phyloP scores from a whole-genome alignment of 2,888 invertebrate genomes.

The Saturnia pavonia region DNA sequence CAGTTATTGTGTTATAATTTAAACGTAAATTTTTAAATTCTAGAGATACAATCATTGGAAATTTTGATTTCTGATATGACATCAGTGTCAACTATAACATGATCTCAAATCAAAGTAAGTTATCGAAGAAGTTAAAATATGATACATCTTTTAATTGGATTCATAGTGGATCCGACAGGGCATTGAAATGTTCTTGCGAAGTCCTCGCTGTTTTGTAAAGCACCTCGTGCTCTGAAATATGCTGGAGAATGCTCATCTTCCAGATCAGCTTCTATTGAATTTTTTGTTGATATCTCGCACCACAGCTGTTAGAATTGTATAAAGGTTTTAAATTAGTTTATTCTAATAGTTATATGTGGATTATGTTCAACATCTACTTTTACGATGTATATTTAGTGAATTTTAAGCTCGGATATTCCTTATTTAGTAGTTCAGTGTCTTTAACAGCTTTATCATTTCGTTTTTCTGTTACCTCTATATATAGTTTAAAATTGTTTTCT shows the following conservation, averaged over 20 bases:
- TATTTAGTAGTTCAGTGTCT: too few relatives aligned
- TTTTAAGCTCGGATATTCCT: background rate
- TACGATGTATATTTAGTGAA: background rate
- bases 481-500: too few relatives aligned
- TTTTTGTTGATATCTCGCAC: constrained; percentile 89
- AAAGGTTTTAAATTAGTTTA: background rate
- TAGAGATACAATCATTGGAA: background rate
- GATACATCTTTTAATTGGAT: constrained; percentile 75
- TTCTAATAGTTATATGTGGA: background rate
- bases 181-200: constrained; percentile 85
- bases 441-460: too few relatives aligned
- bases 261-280: constrained; percentile 84
- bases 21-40: background rate
- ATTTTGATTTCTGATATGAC: background rate
- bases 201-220: constrained; percentile 87
- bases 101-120: background rate
- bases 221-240: constrained; percentile 85
- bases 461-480: too few relatives aligned
- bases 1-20: too few relatives aligned
- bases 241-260: constrained; percentile 90
- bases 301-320: constrained; percentile 83
- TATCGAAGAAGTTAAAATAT: constrained; percentile 48
- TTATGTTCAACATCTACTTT: background rate
- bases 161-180: constrained; percentile 77
- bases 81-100: background rate